Percentiles rank a stretch among this genome's conserved stretches.
These are phyloP conservation scores for Maccullochella peelii DNA, from an alignment of 2,113 vertebrate species.

Conservation along the genomic window DNA sequence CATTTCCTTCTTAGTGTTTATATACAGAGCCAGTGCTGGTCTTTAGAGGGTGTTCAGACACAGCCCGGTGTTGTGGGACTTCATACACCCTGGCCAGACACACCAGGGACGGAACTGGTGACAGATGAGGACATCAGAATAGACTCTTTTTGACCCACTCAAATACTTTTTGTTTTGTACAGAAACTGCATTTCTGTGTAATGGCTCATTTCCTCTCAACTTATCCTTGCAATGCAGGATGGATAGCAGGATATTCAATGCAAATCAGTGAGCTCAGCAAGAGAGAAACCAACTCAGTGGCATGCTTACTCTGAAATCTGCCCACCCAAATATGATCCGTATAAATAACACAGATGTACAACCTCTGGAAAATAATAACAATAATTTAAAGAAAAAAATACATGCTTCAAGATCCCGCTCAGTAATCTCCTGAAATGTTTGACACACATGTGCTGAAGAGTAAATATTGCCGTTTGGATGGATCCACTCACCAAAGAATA, in stretches of 20 bases:
- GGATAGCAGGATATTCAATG: slow-evolving; percentile 34
- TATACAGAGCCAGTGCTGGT: slow-evolving; percentile 60
- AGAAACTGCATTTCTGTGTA: slow-evolving; percentile 37
- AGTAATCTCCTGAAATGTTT: slow-evolving; percentile 49
- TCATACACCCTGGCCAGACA: slow-evolving; percentile 37
- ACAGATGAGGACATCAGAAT: slow-evolving; percentile 60
- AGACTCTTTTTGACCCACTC: slow-evolving; percentile 36
- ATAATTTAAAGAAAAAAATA: background rate
- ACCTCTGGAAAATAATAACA: background rate
- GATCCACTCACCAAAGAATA: slow-evolving; percentile 54
- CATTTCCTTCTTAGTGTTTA: slow-evolving; percentile 77
- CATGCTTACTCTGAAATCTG: slow-evolving; percentile 36
- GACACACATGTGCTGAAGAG: slow-evolving; percentile 45
- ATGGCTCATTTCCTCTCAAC: slow-evolving; percentile 37
- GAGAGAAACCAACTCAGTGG: slow-evolving; percentile 33
- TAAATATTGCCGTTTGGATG: slow-evolving; percentile 62
- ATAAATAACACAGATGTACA: slow-evolving; percentile 27
- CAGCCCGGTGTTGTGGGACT: slow-evolving; percentile 47
- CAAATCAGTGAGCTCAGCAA: slow-evolving; percentile 51
- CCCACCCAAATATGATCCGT: slow-evolving; percentile 21
- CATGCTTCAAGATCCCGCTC: background rate
- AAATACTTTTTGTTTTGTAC: slow-evolving; percentile 38
- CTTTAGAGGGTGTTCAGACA: slow-evolving; percentile 57
- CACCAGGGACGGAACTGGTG: slow-evolving; percentile 46
- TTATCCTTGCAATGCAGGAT: slow-evolving; percentile 41